Evolutionary conservation across 2,797 vertebrate genomes (phyloP).

Genomic region (Eulemur mongoz): DNA sequence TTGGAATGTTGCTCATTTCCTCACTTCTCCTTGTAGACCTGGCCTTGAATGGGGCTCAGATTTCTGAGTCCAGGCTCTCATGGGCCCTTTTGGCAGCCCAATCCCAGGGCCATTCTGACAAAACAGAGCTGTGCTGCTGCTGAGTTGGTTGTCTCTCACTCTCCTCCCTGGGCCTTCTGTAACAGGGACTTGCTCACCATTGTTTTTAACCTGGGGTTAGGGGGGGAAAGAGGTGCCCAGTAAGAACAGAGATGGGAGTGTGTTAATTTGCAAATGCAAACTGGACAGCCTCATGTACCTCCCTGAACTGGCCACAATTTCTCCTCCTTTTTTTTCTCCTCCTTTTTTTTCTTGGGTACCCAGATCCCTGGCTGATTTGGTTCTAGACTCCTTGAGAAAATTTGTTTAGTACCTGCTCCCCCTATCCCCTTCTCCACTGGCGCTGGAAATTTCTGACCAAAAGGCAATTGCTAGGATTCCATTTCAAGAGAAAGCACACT

Average conservation of each 20-base stretch:
- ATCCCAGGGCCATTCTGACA: background rate
- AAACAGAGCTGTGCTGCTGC: background rate
- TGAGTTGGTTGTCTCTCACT: background rate
- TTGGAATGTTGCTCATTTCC: background rate
- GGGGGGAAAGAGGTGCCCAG: too few species aligned
- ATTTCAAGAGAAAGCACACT: conserved; percentile 62
- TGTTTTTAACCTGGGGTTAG: background rate
- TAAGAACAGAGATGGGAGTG: background rate
- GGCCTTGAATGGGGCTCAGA: background rate
- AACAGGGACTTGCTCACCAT: background rate
- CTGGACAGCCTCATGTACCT: too few species aligned
- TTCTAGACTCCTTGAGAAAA: background rate
- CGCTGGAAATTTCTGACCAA: conserved; percentile 52
- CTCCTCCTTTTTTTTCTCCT: background rate
- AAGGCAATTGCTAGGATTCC: conserved; percentile 60
- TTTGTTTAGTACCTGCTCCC: background rate
- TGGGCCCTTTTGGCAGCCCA: background rate
- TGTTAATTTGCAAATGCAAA: background rate
- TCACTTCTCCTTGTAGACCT: background rate
- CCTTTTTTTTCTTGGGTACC: background rate
- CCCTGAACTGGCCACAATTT: background rate
- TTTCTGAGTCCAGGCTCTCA: background rate
- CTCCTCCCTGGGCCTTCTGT: background rate
- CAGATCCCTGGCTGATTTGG: background rate
- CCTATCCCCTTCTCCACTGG: background rate